phyloP scores from a whole-genome alignment of 1,140 invertebrate genomes.

The Pogonomyrmex barbatus region DNA sequence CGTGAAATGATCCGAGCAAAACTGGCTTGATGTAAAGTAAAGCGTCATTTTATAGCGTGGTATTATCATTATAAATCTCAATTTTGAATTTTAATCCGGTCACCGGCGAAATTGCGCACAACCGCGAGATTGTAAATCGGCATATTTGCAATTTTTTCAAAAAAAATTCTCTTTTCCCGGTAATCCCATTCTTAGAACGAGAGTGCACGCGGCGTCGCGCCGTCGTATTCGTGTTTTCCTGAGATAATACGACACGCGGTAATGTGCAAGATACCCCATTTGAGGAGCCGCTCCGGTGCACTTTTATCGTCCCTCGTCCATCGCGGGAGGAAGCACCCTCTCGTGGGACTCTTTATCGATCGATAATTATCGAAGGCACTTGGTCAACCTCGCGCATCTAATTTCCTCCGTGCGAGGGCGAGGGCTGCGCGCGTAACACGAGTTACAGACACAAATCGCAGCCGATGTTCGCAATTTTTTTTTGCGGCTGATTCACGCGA shows the following conservation, averaged over 20 bases:
- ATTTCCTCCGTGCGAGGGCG: slow-evolving; percentile 54
- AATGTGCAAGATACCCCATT: slow-evolving; percentile 76
- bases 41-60: slow-evolving; percentile 1
- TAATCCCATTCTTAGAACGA: neutral
- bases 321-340: slow-evolving; percentile 48
- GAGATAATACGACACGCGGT: slow-evolving; percentile 73
- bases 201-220: slow-evolving; percentile 64
- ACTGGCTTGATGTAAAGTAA: neutral
- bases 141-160: too few relatives aligned
- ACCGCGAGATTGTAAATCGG: neutral
- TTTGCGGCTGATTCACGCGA: slow-evolving; percentile 28
- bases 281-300: slow-evolving; percentile 37
- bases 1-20: neutral
- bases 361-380: slow-evolving; percentile 70
- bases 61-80: neutral
- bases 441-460: neutral
- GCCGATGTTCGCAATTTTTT: slow-evolving; percentile 31
- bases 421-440: neutral
- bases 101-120: neutral
- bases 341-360: slow-evolving; percentile 64
- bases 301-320: slow-evolving; percentile 47
- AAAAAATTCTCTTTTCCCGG: neutral
- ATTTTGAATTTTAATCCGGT: neutral
- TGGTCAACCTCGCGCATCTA: slow-evolving; percentile 55
- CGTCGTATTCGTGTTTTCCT: slow-evolving; percentile 33